Percentiles rank a stretch among this genome's conserved stretches.
Conservation (phyloP, 2,113 vertebrate species). For the Cynopterus brachyotis region DNA sequence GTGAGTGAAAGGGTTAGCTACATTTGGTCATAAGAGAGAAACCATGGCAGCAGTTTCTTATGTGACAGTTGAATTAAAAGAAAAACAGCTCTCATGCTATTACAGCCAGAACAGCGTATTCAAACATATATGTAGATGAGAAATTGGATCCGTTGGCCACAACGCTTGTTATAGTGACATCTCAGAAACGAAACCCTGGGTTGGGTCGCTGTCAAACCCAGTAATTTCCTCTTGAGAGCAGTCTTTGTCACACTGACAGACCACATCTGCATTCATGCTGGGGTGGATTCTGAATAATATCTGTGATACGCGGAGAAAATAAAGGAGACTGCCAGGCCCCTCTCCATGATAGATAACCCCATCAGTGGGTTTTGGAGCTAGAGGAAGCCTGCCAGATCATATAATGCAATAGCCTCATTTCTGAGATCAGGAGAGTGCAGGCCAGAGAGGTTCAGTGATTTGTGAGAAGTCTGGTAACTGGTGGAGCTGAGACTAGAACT, state of each 20-base stretch:
- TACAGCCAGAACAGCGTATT: neutral
- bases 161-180: slow-evolving; percentile 58
- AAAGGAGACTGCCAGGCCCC: slow-evolving; percentile 17
- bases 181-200: slow-evolving; percentile 36
- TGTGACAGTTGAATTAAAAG: slow-evolving; percentile 57
- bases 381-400: neutral
- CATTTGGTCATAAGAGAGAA: slow-evolving; percentile 43
- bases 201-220: slow-evolving; percentile 53
- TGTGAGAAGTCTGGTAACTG: neutral
- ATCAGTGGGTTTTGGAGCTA: neutral
- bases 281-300: slow-evolving; percentile 43
- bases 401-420: neutral
- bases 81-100: neutral
- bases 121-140: slow-evolving; percentile 45
- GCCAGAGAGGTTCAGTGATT: neutral
- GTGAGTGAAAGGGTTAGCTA: slow-evolving; percentile 55
- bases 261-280: slow-evolving; percentile 67
- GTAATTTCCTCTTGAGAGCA: slow-evolving; percentile 56
- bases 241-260: slow-evolving; percentile 60
- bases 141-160: neutral
- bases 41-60: neutral
- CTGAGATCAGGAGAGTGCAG: neutral
- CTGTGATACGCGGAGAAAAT: slow-evolving; percentile 42
- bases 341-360: slow-evolving; percentile 33
- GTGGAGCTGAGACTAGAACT: neutral